Evolutionary conservation across 2,113 vertebrate genomes (phyloP).

Genomic region (Alethe castanea): DNA sequence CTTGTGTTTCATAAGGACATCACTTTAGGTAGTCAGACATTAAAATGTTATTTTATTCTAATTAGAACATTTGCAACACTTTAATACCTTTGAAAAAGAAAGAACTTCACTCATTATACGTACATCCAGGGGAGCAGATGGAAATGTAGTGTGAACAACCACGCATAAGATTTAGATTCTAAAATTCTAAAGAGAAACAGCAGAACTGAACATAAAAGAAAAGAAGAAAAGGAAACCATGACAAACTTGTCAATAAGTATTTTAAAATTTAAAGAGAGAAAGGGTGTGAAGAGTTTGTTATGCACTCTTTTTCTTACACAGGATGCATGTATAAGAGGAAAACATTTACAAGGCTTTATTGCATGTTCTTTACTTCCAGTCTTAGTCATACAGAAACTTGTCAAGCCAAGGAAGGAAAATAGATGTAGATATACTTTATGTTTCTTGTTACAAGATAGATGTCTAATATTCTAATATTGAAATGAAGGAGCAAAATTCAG

Average conservation of each 20-base stretch:
- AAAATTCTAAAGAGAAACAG: neutral
- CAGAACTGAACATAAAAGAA: neutral
- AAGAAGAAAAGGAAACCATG: neutral
- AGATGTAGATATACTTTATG: neutral
- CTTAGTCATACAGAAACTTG: neutral
- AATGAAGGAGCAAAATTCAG: neutral
- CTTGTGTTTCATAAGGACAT: neutral
- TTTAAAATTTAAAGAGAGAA: accelerated
- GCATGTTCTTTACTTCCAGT: neutral
- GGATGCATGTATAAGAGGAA: accelerated
- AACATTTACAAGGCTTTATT: neutral
- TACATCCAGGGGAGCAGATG: neutral
- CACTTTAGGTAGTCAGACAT: neutral
- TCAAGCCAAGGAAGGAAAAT: neutral
- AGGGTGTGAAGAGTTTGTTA: accelerated
- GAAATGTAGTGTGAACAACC: neutral
- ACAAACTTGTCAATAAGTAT: neutral
- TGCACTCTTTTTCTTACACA: neutral
- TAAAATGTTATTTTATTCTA: neutral
- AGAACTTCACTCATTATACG: neutral
- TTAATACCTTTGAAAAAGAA: neutral
- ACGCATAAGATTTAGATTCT: neutral
- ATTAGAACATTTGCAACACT: neutral
- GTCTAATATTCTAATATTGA: neutral
- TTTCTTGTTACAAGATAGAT: neutral